Percentiles rank a stretch among this genome's conserved stretches.
These are phyloP conservation scores for Anagrus nilaparvatae DNA, from an alignment of 1,140 invertebrate species.

Conservation along the genomic window DNA sequence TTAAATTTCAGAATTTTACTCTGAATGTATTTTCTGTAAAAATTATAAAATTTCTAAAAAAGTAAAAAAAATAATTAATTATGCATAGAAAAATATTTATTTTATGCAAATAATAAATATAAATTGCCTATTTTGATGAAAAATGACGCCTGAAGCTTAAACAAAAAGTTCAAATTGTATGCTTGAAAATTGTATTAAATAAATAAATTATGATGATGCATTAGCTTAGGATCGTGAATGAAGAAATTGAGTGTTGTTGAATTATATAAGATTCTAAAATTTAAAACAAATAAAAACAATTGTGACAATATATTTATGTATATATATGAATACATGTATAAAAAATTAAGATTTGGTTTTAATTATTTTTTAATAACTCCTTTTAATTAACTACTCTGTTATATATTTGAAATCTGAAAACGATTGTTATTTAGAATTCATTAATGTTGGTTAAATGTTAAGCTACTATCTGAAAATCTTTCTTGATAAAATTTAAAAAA, in stretches of 20 bases:
- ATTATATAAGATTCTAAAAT: constrained; percentile 7
- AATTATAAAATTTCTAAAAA: neutral
- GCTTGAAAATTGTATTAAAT: no score
- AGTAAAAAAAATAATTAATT: neutral
- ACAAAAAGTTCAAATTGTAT: no score
- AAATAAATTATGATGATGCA: constrained; percentile 6
- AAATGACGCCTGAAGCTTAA: no score
- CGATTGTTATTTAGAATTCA: no score
- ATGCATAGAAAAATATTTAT: neutral
- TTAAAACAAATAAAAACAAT: constrained; percentile 17
- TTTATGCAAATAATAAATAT: neutral
- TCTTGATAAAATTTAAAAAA: no score
- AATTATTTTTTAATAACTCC: constrained; percentile 11
- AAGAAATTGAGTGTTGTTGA: no score
- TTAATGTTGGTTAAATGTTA: no score
- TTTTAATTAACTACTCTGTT: no score
- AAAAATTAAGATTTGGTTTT: neutral
- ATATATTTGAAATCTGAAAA: no score
- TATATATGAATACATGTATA: neutral
- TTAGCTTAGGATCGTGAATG: constrained; percentile 28
- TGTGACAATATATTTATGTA: constrained; percentile 29
- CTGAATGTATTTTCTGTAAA: neutral
- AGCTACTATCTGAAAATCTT: no score
- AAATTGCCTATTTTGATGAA: no score
- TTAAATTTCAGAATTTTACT: neutral